Evolutionary conservation across 2,888 invertebrate genomes (phyloP).

Genomic region (Machimus rusticus): DNA sequence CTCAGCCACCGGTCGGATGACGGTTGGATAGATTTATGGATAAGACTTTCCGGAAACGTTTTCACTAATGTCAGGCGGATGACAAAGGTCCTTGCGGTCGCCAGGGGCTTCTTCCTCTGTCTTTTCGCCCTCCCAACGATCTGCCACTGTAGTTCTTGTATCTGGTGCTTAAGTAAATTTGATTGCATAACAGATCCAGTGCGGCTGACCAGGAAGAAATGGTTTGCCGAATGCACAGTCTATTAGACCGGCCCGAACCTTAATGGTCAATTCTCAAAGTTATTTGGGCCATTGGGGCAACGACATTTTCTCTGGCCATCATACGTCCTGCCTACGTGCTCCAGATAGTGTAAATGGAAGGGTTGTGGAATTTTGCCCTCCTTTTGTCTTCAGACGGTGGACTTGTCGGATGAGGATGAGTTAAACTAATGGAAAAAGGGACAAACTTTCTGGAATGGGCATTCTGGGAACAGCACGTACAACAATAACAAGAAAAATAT

Average conservation of each 20-base stretch:
- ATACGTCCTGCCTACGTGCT: neutral
- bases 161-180: neutral
- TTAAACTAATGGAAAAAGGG: neutral
- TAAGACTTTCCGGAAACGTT: conserved; percentile 30
- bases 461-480: neutral
- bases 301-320: neutral
- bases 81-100: conserved; percentile 17
- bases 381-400: neutral
- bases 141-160: neutral
- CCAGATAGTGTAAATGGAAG: neutral
- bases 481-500: neutral
- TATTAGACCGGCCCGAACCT: neutral
- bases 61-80: conserved; percentile 21
- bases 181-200: neutral
- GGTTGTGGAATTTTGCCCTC: neutral
- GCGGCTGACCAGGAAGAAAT: neutral
- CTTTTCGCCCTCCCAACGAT: neutral
- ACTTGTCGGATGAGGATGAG: neutral
- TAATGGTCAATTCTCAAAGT: neutral
- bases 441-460: neutral
- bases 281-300: neutral
- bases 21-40: conserved; percentile 19
- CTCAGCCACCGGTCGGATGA: neutral
- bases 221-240: neutral
- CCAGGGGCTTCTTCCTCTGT: neutral